These are phyloP conservation scores for Phaonia tiefii DNA, from an alignment of 2,888 invertebrate genomes.

Conservation along the genomic window DNA sequence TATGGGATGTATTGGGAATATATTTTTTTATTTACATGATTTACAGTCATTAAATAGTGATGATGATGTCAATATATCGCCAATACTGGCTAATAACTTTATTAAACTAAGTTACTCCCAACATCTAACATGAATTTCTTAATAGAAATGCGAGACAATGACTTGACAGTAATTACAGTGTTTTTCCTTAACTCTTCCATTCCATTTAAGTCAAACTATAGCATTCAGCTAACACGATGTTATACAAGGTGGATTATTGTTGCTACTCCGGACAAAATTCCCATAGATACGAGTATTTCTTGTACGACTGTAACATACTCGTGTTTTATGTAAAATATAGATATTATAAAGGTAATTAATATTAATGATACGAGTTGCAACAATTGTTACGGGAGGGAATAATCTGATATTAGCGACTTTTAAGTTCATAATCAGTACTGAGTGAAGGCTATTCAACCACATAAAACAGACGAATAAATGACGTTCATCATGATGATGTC, in stretches of 20 bases:
- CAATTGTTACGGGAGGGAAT: neutral
- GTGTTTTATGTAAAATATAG: neutral
- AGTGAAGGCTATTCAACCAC: neutral
- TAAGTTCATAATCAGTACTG: too few relatives aligned
- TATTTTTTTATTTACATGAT: too few relatives aligned
- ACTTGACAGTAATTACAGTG: neutral
- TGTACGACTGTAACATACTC: neutral
- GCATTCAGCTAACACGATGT: neutral
- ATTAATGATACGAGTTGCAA: neutral
- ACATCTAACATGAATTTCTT: too few relatives aligned
- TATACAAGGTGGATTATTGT: neutral
- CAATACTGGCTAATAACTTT: neutral
- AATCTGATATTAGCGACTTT: too few relatives aligned
- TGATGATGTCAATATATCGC: neutral
- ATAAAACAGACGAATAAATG: neutral
- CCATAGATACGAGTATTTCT: neutral
- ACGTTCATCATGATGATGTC: slow-evolving; percentile 1
- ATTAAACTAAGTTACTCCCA: neutral
- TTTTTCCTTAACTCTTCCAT: neutral
- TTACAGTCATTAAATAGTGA: neutral
- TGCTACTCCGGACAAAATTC: neutral
- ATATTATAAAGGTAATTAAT: slow-evolving; percentile 21
- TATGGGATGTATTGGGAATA: too few relatives aligned
- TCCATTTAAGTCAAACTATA: neutral
- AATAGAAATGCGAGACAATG: too few relatives aligned